Evolutionary conservation across 2,888 invertebrate genomes (phyloP), one percentile per base, ranked within the genome.

Genomic region (Spodoptera exigua): DNA sequence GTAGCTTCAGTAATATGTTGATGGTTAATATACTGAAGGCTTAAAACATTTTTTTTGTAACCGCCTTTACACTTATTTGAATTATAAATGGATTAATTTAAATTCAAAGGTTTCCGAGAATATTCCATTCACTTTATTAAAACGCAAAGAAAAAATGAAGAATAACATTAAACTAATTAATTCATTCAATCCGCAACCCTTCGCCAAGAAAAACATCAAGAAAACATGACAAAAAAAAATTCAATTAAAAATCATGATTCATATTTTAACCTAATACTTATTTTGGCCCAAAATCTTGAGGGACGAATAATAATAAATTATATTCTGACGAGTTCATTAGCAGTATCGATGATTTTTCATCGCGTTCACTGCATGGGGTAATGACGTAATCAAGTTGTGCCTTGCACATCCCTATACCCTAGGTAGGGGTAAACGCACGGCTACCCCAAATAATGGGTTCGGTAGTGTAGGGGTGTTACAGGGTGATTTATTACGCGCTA

Each of bases 401-500:
- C 56, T 75, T 79, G 80, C 84, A 82, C 89, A 89, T 87, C 86
- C 88, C 89, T 77, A 74, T 68, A 74, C 66, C 67, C 73, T 60
- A 12, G 52, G 54, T 58, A 61, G 70, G 62, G 70, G 61, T 67
- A 74, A 70, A 70, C 89, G 90, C 89, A 89, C 84, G 90, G 80
- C 86, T 89, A 82, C 87, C 83, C 89, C 66, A 84, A 84, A 83
- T 90, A 91, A 91, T 90, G 85, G 86, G 77, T 69, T 82, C 79
- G 84, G 87, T 87, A 79, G 71, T 68, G 72, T 73, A 64, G 68
- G 80, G 82, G 82, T 79, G 81, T 79, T 78, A 74, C 69, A 58
- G 79, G 83, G 89, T 92, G 91, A 93, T 92, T 91, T 92, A 93
- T 92, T 87, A 85, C 86, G 84, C 86, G 87, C 88, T 90, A 91